phyloP scores from a whole-genome alignment of 1,140 invertebrate species.

The Goniozus legneri region DNA sequence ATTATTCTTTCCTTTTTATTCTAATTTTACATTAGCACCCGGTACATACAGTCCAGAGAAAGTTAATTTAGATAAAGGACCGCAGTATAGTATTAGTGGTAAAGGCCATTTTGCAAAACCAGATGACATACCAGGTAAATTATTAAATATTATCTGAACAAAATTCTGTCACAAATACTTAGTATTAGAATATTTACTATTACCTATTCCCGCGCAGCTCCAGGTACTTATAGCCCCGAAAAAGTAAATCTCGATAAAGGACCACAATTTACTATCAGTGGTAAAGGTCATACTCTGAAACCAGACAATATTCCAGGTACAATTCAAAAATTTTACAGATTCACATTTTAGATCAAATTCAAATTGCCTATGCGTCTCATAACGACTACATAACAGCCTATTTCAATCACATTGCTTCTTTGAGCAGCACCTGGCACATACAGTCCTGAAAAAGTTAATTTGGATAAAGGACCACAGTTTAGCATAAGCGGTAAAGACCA shows the following conservation, averaged over 20 bases:
- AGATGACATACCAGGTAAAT: constrained; percentile 56
- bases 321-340: too few relatives aligned
- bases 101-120: constrained; percentile 52
- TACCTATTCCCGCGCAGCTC: too few relatives aligned
- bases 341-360: too few relatives aligned
- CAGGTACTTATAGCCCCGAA: constrained; percentile 29
- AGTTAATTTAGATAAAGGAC: constrained; percentile 59
- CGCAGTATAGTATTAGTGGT: constrained; percentile 58
- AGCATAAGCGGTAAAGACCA: constrained; percentile 59
- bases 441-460: constrained; percentile 60
- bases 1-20: neutral
- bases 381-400: too few relatives aligned
- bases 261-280: constrained; percentile 27
- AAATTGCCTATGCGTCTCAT: too few relatives aligned
- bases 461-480: constrained; percentile 60
- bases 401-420: constrained; percentile 1
- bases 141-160: too few relatives aligned
- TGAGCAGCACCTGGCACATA: constrained; percentile 55
- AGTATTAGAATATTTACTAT: too few relatives aligned
- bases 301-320: constrained; percentile 25
- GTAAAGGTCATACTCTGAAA: constrained; percentile 28
- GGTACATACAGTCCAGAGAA: constrained; percentile 39
- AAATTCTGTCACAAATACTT: too few relatives aligned
- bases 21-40: constrained; percentile 18
- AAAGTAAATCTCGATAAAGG: constrained; percentile 22